Percentiles rank a stretch among this genome's conserved stretches.
Conservation (phyloP, 2,797 vertebrate genomes). For the Acropternis orthonyx region DNA sequence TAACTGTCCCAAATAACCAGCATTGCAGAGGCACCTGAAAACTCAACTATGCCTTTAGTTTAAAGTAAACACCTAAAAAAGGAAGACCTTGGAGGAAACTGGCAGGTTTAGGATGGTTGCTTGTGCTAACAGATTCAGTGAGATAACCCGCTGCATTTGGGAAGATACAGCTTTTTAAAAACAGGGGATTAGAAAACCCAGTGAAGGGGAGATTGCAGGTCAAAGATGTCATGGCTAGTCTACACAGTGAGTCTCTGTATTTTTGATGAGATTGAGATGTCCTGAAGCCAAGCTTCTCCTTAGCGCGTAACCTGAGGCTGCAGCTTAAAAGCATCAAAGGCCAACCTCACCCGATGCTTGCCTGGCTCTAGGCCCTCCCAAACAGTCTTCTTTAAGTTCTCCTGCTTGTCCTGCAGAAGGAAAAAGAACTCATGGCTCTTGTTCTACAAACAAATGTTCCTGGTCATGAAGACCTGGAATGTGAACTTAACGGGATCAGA, state of each 20-base stretch:
- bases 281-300: constrained; percentile 29
- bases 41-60: not conserved
- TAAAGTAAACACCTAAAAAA: not conserved
- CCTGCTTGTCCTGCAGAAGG: constrained; percentile 71
- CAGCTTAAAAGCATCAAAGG: constrained; percentile 71
- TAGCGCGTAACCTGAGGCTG: constrained; percentile 43
- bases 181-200: not conserved
- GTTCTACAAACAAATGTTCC: constrained; percentile 49
- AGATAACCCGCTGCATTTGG: not conserved
- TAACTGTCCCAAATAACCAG: not conserved
- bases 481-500: not conserved
- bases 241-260: not conserved
- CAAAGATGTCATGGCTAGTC: not conserved
- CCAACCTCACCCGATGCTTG: constrained; percentile 68
- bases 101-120: not conserved
- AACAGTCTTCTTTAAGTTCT: constrained; percentile 65
- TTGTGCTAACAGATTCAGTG: not conserved
- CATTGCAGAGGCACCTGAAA: not conserved
- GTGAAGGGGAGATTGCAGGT: not conserved
- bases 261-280: constrained; percentile 26
- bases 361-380: constrained; percentile 70
- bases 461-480: constrained; percentile 70
- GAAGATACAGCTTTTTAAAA: not conserved
- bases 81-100: not conserved
- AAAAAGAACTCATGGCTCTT: constrained; percentile 71